These are phyloP conservation scores for Calycopis cecrops DNA, from an alignment of 1,140 invertebrate species.

Conservation along the genomic window DNA sequence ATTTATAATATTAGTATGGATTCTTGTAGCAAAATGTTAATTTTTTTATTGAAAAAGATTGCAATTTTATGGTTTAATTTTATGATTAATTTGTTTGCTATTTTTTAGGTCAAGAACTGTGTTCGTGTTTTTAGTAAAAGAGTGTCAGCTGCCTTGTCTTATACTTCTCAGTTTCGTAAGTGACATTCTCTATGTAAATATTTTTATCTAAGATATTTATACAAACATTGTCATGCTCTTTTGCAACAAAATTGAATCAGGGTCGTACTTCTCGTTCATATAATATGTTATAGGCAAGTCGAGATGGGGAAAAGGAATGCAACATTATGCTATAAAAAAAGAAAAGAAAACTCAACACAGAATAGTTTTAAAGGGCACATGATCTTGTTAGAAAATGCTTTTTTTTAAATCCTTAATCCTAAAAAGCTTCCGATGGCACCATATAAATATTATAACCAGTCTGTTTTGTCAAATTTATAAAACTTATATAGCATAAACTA, in stretches of 20 bases:
- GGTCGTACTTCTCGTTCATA: no score
- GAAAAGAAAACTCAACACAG: no score
- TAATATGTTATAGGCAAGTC: no score
- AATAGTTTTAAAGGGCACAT: no score
- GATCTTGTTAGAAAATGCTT: no score
- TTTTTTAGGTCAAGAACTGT: background rate
- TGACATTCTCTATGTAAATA: no score
- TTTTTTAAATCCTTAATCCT: background rate
- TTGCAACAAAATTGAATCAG: no score
- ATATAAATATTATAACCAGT: background rate
- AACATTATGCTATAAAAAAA: no score
- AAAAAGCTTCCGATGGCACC: background rate
- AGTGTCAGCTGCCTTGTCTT: background rate
- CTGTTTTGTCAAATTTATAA: background rate
- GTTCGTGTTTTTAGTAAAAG: background rate
- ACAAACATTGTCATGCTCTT: no score
- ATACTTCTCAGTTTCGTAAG: conserved; percentile 1
- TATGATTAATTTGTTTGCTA: background rate
- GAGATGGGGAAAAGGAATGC: no score
- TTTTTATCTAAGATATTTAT: no score
- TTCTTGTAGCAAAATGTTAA: background rate
- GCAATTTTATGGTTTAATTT: background rate
- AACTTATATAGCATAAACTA: background rate
- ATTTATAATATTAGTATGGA: no score
- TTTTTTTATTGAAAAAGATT: background rate